phyloP scores from a whole-genome alignment of 2,888 invertebrate genomes.

The Eumacrocentrus americanus region DNA sequence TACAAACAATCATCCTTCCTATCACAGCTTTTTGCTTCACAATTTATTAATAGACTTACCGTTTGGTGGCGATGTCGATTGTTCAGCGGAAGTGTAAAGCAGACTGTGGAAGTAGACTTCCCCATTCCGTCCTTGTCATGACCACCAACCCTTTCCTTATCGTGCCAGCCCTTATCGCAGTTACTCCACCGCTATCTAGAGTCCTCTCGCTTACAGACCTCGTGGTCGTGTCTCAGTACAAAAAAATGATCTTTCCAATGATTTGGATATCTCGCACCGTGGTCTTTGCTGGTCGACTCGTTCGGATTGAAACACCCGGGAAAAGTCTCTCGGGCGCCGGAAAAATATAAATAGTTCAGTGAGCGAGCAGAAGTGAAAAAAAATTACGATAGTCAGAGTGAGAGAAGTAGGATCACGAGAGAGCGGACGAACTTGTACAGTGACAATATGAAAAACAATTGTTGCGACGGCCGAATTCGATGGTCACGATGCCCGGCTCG shows the following conservation, averaged over 20 bases:
- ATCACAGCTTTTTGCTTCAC: not conserved
- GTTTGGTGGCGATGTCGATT: conserved; percentile 45
- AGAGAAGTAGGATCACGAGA: not conserved
- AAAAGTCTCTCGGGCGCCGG: not conserved
- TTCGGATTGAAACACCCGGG: conserved; percentile 6
- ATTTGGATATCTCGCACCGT: not conserved
- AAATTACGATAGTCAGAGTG: not conserved
- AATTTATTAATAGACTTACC: conserved; percentile 46
- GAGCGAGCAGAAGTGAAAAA: not conserved
- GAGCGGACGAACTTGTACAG: not conserved
- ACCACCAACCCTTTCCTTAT: conserved; percentile 29
- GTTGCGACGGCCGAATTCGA: conserved; percentile 5
- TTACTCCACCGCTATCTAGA: not conserved
- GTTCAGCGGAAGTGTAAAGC: conserved; percentile 46
- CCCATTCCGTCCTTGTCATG: conserved; percentile 50
- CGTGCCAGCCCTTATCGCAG: conserved; percentile 10
- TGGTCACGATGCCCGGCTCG: conserved; percentile 29
- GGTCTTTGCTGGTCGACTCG: conserved; percentile 1
- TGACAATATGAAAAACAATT: conserved; percentile 8
- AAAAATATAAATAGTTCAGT: not conserved
- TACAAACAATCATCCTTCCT: too few species aligned
- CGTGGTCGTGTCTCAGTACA: not conserved
- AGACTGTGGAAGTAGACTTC: conserved; percentile 44
- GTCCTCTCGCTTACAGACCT: conserved; percentile 7
- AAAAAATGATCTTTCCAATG: not conserved